A percentile compares a stretch with the other conserved stretches of the same genome.
These are phyloP conservation scores for Euborellia annulipes DNA, from an alignment of 1,140 invertebrate genomes.

Conservation along the genomic window DNA sequence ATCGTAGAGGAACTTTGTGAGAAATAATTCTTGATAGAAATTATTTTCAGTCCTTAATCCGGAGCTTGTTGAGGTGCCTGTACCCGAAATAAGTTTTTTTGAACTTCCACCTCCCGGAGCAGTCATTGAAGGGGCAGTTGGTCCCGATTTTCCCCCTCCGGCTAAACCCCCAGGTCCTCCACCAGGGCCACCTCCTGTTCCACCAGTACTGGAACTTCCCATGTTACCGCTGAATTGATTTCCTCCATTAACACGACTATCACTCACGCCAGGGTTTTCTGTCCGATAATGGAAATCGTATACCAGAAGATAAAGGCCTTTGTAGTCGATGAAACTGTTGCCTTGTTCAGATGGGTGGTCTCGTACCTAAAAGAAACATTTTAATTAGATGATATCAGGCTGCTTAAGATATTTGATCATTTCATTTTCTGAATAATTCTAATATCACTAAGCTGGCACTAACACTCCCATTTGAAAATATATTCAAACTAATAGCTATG, in stretches of 20 bases:
- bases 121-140: conserved; percentile 18
- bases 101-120: conserved; percentile 28
- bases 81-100: conserved; percentile 29
- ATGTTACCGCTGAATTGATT: neutral
- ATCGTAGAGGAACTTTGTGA: conserved; percentile 29
- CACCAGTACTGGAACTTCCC: neutral
- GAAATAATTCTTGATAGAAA: conserved; percentile 28
- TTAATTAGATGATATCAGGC: too few species aligned
- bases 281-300: conserved; percentile 39
- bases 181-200: neutral
- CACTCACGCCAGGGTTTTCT: neutral
- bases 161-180: conserved; percentile 4
- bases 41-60: conserved; percentile 12
- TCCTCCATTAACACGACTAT: neutral
- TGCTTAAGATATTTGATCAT: too few species aligned
- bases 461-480: too few species aligned
- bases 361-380: neutral
- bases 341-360: too few species aligned
- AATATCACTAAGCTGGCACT: too few species aligned
- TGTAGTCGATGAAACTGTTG: conserved; percentile 12
- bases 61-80: conserved; percentile 27
- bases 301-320: conserved; percentile 33
- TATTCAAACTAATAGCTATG: too few species aligned
- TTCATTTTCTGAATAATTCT: too few species aligned
- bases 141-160: conserved; percentile 24